These are phyloP conservation scores for Schrankia costaestrigalis DNA, from an alignment of 2,888 invertebrate species.

Conservation along the genomic window DNA sequence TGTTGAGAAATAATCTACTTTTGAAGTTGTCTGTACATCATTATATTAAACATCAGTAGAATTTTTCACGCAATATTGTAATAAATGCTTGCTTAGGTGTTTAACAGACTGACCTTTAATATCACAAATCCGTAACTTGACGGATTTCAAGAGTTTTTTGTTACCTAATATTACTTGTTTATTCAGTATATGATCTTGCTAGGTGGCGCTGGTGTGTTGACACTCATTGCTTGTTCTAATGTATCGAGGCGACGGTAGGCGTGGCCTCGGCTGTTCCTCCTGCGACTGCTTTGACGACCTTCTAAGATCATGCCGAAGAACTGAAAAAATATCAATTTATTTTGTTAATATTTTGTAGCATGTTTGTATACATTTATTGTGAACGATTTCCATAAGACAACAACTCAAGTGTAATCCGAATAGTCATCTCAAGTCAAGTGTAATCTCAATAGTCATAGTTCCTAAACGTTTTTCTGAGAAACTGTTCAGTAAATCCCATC, in stretches of 20 bases:
- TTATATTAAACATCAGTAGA: too few relatives aligned
- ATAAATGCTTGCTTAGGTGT: too few relatives aligned
- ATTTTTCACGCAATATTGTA: too few relatives aligned
- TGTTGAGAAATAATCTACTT: too few relatives aligned
- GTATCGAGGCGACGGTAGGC: conserved; percentile 71
- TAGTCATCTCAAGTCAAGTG: too few relatives aligned
- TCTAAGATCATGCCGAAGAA: conserved; percentile 67
- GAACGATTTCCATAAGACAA: neutral
- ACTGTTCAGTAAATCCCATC: too few relatives aligned
- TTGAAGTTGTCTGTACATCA: too few relatives aligned
- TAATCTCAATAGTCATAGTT: too few relatives aligned
- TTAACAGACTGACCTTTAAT: neutral
- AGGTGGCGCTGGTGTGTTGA: conserved; percentile 61
- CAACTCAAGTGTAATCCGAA: neutral
- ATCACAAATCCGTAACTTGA: conserved; percentile 10
- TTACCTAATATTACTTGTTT: neutral
- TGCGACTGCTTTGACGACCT: conserved; percentile 61
- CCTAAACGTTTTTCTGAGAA: too few relatives aligned
- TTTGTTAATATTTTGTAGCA: too few relatives aligned
- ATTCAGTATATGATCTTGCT: conserved; percentile 70
- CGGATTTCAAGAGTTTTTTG: neutral
- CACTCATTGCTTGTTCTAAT: conserved; percentile 69
- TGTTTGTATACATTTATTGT: too few relatives aligned
- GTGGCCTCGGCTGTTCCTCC: conserved; percentile 69
- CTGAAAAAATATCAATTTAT: conserved; percentile 54